Evolutionary conservation across 2,113 vertebrate species (phyloP).

Genomic region (Odocoileus hemionus): DNA sequence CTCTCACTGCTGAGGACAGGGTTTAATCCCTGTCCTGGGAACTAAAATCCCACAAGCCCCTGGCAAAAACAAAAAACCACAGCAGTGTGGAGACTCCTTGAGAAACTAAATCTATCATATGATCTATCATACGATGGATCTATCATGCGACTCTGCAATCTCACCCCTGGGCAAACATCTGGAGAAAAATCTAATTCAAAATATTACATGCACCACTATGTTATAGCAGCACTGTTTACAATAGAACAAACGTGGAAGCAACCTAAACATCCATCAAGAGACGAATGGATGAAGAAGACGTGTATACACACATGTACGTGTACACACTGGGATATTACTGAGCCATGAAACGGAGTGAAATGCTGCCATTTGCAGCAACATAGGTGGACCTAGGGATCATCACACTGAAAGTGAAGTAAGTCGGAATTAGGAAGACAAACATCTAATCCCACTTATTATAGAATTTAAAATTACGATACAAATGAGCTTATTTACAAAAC

Average conservation of each 20-base stretch:
- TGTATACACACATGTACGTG: not conserved
- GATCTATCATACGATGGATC: accelerated
- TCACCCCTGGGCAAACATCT: not conserved
- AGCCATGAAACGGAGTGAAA: not conserved
- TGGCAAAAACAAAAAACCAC: not conserved
- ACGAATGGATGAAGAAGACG: not conserved
- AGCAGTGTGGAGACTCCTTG: too few species aligned
- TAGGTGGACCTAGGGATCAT: not conserved
- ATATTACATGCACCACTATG: not conserved
- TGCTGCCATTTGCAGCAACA: not conserved
- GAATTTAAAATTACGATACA: not conserved
- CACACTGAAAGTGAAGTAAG: not conserved
- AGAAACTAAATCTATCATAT: not conserved
- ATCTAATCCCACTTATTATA: not conserved
- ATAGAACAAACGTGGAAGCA: not conserved
- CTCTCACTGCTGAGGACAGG: not conserved
- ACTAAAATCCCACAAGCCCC: not conserved
- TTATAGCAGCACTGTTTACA: not conserved
- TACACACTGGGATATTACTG: too few species aligned
- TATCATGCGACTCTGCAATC: not conserved
- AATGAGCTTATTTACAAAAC: not conserved
- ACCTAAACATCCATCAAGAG: not conserved
- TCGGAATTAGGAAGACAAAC: not conserved
- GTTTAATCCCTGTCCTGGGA: not conserved
- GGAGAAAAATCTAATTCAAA: not conserved